Conservation (phyloP, 2,888 invertebrate species). For the Chesias legatella region DNA sequence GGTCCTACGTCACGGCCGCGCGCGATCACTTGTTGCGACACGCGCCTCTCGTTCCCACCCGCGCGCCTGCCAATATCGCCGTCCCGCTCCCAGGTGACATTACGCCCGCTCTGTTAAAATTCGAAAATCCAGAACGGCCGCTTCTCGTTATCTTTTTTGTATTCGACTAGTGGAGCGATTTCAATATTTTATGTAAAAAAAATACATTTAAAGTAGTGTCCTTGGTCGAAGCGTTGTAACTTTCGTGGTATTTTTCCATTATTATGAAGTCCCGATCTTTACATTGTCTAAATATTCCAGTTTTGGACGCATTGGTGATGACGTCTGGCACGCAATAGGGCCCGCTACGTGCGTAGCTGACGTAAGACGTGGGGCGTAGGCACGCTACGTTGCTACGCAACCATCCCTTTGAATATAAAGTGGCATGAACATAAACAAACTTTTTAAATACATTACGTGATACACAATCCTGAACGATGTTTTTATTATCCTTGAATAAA, state of each 20-base stretch:
- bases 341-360: constrained; percentile 37
- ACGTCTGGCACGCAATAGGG: constrained; percentile 31
- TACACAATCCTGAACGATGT: not conserved
- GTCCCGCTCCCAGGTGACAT: constrained; percentile 59
- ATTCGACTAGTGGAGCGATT: constrained; percentile 37
- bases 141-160: constrained; percentile 42
- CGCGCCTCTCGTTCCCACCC: constrained; percentile 44
- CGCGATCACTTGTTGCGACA: constrained; percentile 70
- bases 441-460: constrained; percentile 21
- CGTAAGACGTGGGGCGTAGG: constrained; percentile 28
- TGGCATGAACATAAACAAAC: constrained; percentile 14
- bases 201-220: constrained; percentile 24
- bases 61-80: constrained; percentile 39
- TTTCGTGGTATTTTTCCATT: constrained; percentile 16
- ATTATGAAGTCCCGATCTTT: constrained; percentile 1
- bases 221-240: constrained; percentile 19
- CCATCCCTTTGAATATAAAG: constrained; percentile 33
- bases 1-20: constrained; percentile 79
- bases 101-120: constrained; percentile 50
- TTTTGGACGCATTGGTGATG: constrained; percentile 27
- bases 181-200: constrained; percentile 25
- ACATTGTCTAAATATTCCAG: not conserved
- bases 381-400: constrained; percentile 29
- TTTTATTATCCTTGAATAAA: constrained; percentile 5
- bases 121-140: constrained; percentile 40